A percentile compares a stretch with the other conserved stretches of the same genome.
Evolutionary conservation across 2,113 vertebrate genomes (phyloP).

Genomic region (Egretta garzetta): DNA sequence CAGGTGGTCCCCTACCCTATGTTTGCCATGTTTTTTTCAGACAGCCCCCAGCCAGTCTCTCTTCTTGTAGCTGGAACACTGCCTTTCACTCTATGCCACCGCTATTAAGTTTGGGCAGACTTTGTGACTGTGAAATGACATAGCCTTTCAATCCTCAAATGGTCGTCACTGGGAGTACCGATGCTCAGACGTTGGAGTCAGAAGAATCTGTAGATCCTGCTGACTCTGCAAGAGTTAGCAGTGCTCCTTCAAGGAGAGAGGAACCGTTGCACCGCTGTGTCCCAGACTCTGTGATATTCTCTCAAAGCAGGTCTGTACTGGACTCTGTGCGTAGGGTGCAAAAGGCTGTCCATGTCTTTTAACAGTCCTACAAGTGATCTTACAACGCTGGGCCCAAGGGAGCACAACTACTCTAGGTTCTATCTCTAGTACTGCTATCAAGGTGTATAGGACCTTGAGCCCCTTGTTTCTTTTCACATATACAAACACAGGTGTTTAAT

Average conservation of each 20-base stretch:
- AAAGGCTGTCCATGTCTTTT: neutral
- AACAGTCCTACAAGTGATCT: neutral
- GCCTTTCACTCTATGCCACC: neutral
- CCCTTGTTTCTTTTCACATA: neutral
- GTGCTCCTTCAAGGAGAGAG: neutral
- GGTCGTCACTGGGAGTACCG: neutral
- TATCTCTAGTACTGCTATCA: neutral
- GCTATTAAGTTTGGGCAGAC: neutral
- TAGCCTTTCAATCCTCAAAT: neutral
- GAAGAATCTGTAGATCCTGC: neutral
- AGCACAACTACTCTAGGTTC: neutral
- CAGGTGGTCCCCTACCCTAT: fast-evolving
- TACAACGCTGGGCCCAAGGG: neutral
- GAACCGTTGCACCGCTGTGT: neutral
- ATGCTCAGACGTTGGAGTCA: fast-evolving
- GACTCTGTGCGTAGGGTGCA: fast-evolving
- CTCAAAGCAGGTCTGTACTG: neutral
- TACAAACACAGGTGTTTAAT: neutral
- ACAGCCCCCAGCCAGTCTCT: neutral
- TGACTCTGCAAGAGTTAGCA: neutral
- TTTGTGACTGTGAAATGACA: neutral
- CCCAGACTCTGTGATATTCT: neutral
- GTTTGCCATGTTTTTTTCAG: neutral
- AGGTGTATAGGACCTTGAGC: neutral
- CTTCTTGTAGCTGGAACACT: neutral